Conservation (phyloP, 2,888 invertebrate species). For the Torymus texanus region DNA sequence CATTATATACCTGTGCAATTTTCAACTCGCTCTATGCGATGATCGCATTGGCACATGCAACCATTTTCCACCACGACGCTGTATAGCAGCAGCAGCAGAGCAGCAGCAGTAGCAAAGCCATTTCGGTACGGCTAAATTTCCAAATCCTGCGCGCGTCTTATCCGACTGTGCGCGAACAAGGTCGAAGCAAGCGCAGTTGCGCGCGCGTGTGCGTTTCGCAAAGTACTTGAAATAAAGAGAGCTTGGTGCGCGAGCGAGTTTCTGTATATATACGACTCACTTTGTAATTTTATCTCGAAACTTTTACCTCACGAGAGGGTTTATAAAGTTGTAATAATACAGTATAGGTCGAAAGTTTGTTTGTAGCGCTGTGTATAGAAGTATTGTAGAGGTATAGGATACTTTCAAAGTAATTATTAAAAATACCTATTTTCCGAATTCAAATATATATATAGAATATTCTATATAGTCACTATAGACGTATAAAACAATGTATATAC, state of each 20-base stretch:
- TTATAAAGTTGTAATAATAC: too few species aligned
- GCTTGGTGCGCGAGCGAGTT: neutral
- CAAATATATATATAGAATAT: too few species aligned
- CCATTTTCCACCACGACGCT: neutral
- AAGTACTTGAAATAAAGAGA: slow-evolving; percentile 30
- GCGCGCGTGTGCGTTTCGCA: slow-evolving; percentile 20
- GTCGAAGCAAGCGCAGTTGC: slow-evolving; percentile 24
- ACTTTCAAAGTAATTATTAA: too few species aligned
- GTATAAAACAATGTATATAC: too few species aligned
- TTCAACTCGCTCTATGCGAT: neutral
- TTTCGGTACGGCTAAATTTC: slow-evolving; percentile 31
- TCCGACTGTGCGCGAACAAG: slow-evolving; percentile 29
- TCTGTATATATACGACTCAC: neutral
- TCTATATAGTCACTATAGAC: too few species aligned
- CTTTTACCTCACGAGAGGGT: too few species aligned
- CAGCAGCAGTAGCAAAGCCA: slow-evolving; percentile 7
- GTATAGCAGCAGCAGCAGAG: too few species aligned
- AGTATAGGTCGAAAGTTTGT: too few species aligned
- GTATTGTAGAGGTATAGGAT: too few species aligned
- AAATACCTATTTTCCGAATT: too few species aligned
- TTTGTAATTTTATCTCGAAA: neutral
- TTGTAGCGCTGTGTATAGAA: too few species aligned
- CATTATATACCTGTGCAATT: neutral
- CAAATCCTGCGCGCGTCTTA: slow-evolving; percentile 18
- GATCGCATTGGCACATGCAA: slow-evolving; percentile 7